A percentile compares a stretch with the other conserved stretches of the same genome.
These are phyloP conservation scores for Herpetotheres cachinnans DNA, from an alignment of 2,113 vertebrate species.

Conservation along the genomic window DNA sequence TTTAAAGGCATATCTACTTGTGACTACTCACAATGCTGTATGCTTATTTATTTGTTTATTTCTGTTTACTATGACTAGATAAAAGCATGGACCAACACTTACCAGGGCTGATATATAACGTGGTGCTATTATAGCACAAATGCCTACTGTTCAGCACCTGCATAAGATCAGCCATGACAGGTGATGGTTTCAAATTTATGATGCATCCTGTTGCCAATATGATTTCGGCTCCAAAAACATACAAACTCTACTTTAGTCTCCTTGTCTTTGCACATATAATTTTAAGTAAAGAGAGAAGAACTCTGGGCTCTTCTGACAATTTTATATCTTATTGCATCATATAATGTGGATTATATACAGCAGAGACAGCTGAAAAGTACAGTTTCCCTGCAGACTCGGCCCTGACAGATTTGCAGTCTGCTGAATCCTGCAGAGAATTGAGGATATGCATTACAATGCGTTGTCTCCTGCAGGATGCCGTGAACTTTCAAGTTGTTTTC, in stretches of 20 bases:
- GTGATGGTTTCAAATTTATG: slow-evolving; percentile 32
- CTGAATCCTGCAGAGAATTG: slow-evolving; percentile 55
- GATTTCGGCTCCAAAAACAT: neutral
- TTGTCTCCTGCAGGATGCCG: slow-evolving; percentile 12
- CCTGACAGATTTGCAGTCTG: slow-evolving; percentile 56
- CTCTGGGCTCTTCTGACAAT: slow-evolving; percentile 25
- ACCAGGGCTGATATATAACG: neutral
- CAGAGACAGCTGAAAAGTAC: slow-evolving; percentile 15
- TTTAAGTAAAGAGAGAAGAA: neutral
- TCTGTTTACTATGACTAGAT: neutral
- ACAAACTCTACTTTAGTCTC: neutral
- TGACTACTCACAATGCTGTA: neutral
- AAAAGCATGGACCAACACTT: neutral
- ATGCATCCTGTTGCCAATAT: neutral
- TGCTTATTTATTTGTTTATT: neutral
- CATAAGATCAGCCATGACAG: neutral
- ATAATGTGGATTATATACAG: slow-evolving; percentile 22
- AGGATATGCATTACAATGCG: slow-evolving; percentile 38
- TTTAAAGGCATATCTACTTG: neutral
- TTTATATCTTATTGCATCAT: slow-evolving; percentile 30
- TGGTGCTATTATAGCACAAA: neutral
- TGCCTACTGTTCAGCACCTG: neutral
- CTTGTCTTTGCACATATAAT: neutral
- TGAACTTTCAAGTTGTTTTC: slow-evolving; percentile 46
- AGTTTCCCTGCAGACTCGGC: slow-evolving; percentile 15